Conservation (phyloP, 2,113 vertebrate genomes). For the Todiramphus chloris region DNA sequence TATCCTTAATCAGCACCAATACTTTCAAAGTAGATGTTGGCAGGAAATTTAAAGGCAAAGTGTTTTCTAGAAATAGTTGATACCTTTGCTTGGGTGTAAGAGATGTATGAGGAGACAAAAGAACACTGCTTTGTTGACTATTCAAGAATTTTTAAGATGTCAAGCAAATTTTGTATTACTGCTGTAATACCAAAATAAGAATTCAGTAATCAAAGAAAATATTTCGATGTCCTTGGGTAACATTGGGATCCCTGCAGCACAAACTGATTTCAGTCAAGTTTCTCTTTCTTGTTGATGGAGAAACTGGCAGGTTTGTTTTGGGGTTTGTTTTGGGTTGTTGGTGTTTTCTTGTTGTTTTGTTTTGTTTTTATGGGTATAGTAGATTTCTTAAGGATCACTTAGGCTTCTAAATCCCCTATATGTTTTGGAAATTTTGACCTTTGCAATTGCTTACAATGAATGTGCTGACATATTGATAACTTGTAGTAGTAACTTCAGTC, state of each 20-base stretch:
- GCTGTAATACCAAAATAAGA: background rate
- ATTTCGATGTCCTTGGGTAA: background rate
- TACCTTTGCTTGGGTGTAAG: background rate
- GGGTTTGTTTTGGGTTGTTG: background rate
- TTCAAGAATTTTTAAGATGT: background rate
- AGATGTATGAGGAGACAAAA: background rate
- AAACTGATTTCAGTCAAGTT: background rate
- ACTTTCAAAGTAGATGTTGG: background rate
- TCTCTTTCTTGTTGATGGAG: background rate
- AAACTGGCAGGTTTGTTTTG: background rate
- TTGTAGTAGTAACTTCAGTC: background rate
- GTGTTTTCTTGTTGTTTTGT: no score
- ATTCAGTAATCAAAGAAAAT: background rate
- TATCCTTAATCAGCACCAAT: background rate
- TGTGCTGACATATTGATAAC: background rate
- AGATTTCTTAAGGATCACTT: background rate
- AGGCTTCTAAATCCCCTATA: background rate
- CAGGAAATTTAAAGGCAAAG: background rate
- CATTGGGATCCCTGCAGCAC: background rate
- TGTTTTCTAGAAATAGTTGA: background rate
- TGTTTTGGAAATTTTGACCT: background rate
- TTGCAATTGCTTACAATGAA: background rate
- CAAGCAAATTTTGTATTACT: background rate
- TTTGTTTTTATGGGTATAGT: background rate
- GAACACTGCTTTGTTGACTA: background rate